Evolutionary conservation across 1,140 invertebrate genomes (phyloP), one percentile per base, ranked within the genome.

Genomic region (Drosophila mayri): DNA sequence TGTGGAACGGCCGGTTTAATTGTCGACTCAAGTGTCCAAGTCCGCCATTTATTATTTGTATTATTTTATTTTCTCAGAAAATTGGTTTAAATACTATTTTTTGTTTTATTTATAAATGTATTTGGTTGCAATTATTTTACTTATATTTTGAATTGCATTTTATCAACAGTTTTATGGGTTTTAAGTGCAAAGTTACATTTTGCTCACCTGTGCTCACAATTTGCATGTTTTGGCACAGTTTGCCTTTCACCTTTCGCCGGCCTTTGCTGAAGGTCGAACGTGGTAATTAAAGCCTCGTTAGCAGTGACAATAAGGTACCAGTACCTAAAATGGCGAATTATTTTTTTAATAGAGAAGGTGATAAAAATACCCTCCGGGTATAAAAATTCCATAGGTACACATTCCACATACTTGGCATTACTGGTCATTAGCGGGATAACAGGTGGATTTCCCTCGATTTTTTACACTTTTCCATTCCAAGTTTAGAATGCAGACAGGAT

Each of bases 271-370:
- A 20, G 35, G 35, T 38, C n/a, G 10, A 8, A 18, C 6, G 11
- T 1, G 25, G 18, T 6, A n/a, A 61, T 65, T 43, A 62, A 65
- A 62, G 40, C 1, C 62, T 65, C 62, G 57, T 65, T 65, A 61
- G 16, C 12, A 62, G 62, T 25, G 57, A 25, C 25, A 2, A 1
- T 11, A 62, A 18, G 20, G 62, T 32, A 62, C 18, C 10, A 5
- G n/a, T 12, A 38, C 35, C 54, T 22, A 55, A 22, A 30, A 1
- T 0, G 8, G 28, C 6, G 0, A 8, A 30, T 25, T 25, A 0
- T 30, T 8, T 30, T 30, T 30, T 1, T 12, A 35, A 35, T 35
- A 35, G 11, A 12, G 11, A 3, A 35, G 32, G 1, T 11, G 9
- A 35, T n/a, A 35, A 32, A 32, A 32, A 35, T 12, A 35, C 35